These are phyloP conservation scores for Miniopterus natalensis DNA, from an alignment of 2,113 vertebrate species.

Conservation along the genomic window DNA sequence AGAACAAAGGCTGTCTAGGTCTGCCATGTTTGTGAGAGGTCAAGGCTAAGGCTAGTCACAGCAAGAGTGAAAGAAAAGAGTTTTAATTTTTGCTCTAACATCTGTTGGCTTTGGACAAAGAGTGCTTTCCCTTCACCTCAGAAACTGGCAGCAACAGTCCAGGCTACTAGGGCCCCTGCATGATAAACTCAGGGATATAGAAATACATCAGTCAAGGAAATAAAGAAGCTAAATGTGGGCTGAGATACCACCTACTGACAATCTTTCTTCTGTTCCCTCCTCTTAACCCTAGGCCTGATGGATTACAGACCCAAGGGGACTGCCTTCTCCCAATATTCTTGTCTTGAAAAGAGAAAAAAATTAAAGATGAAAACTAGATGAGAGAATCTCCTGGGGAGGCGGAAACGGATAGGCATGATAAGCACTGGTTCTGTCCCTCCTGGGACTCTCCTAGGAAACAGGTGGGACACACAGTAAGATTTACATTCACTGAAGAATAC, in stretches of 20 bases:
- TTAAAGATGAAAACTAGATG: not conserved
- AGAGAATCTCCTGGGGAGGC: not conserved
- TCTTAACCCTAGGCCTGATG: not conserved
- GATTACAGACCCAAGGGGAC: not conserved
- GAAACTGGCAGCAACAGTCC: not conserved
- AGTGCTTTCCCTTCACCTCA: not conserved
- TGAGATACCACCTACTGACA: not conserved
- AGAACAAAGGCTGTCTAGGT: not conserved
- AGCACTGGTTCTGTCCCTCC: not conserved
- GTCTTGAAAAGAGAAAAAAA: slow-evolving; percentile 5
- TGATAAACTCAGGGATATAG: not conserved
- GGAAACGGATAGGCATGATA: not conserved
- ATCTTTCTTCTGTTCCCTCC: not conserved
- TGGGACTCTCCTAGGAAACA: not conserved
- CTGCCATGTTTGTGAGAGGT: not conserved
- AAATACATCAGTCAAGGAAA: not conserved
- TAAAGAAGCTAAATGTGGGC: not conserved
- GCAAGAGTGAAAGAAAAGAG: not conserved
- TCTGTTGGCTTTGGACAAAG: not conserved
- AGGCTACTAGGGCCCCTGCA: not conserved
- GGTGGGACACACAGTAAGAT: not conserved
- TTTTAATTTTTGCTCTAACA: not conserved
- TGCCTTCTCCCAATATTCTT: not conserved
- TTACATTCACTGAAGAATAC: not conserved
- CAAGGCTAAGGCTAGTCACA: not conserved